Evolutionary conservation across 2,113 vertebrate species (phyloP), one percentile per base, ranked within the genome.

Genomic region (Nycticebus coucang): DNA sequence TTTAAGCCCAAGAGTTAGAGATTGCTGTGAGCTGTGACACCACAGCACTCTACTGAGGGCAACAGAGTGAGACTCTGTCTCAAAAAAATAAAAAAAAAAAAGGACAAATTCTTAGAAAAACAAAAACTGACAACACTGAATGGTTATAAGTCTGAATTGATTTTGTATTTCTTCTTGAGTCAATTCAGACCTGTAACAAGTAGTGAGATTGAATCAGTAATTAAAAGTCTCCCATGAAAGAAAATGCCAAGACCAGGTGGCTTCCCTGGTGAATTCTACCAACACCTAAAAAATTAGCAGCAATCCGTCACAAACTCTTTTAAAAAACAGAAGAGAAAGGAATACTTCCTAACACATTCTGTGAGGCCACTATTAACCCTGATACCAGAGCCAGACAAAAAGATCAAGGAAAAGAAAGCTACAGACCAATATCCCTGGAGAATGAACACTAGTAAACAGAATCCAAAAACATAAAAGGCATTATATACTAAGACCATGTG

Each of bases 341-440:
- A 89, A 71, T 0, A 89, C 37, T 87, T 85, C 3, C 26, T 89
- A 41, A 77, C 28, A 59, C 59, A 83, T 62, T 95, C 60, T 93
- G 0, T 72, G 30, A 92, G 53, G n/a, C 55, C 35, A 66, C 37
- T 78, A 59, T 87, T n/a, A 88, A 88, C 55, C 21, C 26, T 91
- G 33, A 96, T 72, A 91, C 7, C 62, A 93, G 89, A 92, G 69
- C n/a, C 55, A 82, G 26, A 59, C 13, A 77, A 91, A 14, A 75
- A 37, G 9, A 84, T 21, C 14, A 41, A 62, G 64, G 30, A 87
- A 95, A 80, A 71, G 28, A 89, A 93, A 89, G 87, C 60, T 88
- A 81, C 50, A 50, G 60, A 75, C 18, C 50, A 91, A 85, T 71
- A 41, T 82, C 12, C 2, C 11, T 89, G 94, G 62, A 41, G 24